A percentile compares a stretch with the other conserved stretches of the same genome.
Evolutionary conservation across 2,888 invertebrate genomes (phyloP).

Genomic region (Rhogogaster chlorosoma): DNA sequence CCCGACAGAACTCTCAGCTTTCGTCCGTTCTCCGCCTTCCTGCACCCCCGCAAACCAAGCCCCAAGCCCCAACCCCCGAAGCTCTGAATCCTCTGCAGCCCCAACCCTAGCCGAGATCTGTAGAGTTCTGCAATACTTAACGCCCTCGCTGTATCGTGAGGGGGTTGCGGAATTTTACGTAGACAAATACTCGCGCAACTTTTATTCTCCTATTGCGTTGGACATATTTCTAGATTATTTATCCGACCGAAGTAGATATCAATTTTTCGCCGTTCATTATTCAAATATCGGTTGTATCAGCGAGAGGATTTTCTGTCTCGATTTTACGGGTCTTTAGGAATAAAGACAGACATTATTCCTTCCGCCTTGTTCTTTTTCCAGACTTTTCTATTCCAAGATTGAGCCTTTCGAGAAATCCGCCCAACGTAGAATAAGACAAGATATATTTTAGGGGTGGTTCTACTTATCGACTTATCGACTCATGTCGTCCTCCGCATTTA

Average conservation of each 20-base stretch:
- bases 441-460: neutral
- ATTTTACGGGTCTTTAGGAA: neutral
- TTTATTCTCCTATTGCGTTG: neutral
- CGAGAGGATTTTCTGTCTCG: neutral
- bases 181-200: neutral
- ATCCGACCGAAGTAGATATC: neutral
- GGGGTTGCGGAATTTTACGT: neutral
- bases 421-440: neutral
- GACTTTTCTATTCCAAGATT: neutral
- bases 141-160: neutral
- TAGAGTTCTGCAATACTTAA: constrained; percentile 33
- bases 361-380: neutral
- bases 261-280: neutral
- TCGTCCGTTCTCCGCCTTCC: constrained; percentile 47
- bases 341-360: neutral
- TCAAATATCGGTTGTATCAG: neutral
- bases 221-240: neutral
- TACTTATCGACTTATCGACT: neutral
- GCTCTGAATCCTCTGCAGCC: neutral
- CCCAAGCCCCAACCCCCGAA: neutral
- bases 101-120: constrained; percentile 6
- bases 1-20: constrained; percentile 53
- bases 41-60: constrained; percentile 35
- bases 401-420: neutral
- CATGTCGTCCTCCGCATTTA: neutral